Conservation (phyloP, 2,888 invertebrate genomes). For the Chydorus sphaericus region DNA sequence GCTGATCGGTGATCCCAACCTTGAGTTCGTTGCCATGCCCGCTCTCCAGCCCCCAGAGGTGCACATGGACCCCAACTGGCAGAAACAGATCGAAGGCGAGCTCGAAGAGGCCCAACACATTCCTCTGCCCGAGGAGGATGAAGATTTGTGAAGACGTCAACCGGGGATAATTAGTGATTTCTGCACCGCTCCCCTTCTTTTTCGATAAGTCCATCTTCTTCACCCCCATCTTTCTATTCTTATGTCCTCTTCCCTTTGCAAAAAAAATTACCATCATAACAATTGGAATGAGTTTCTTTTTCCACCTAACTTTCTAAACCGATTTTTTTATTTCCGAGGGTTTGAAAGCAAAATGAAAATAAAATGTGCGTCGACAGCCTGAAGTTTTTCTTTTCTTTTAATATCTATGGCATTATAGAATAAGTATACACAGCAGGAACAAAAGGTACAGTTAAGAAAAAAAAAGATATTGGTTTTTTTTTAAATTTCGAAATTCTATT, state of each 20-base stretch:
- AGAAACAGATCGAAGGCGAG: constrained; percentile 91
- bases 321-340: constrained; percentile 4
- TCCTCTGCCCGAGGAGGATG: constrained; percentile 96
- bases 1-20: constrained; percentile 91
- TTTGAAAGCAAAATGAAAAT: too few species aligned
- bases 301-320: neutral
- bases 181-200: too few species aligned
- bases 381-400: neutral
- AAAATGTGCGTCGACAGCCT: neutral
- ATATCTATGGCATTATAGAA: neutral
- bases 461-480: neutral
- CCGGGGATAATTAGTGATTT: too few species aligned
- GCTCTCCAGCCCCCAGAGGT: constrained; percentile 97
- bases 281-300: neutral
- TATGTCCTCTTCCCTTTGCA: constrained; percentile 1
- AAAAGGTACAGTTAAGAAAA: neutral
- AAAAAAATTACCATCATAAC: too few species aligned
- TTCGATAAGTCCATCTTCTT: too few species aligned
- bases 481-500: neutral
- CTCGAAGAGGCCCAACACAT: constrained; percentile 86
- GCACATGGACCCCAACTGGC: constrained; percentile 94
- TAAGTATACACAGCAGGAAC: neutral
- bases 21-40: constrained; percentile 98
- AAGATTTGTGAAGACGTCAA: constrained; percentile 67
- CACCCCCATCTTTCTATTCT: neutral